Conservation (phyloP, 2,888 invertebrate genomes). For the Tillus elongatus region DNA sequence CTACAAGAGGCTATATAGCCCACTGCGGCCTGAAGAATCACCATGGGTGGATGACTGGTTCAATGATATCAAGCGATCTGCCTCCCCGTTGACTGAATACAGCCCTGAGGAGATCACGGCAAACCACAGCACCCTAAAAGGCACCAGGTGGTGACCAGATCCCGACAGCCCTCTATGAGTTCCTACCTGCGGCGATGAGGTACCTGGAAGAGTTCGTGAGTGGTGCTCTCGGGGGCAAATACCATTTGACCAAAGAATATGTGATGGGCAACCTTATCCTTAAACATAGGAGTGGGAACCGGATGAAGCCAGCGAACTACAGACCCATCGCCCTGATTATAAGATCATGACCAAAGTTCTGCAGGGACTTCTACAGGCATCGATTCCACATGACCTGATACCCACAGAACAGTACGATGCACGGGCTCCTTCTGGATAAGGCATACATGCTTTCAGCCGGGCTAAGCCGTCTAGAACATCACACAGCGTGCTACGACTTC, state of each 20-base stretch:
- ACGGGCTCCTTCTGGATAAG: constrained; percentile 5
- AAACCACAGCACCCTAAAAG: constrained; percentile 15
- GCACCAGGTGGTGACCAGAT: constrained; percentile 17
- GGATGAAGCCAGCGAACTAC: constrained; percentile 19
- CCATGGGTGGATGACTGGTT: constrained; percentile 1
- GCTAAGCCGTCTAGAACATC: neutral
- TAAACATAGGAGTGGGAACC: constrained; percentile 22
- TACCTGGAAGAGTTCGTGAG: constrained; percentile 8
- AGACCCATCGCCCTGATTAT: constrained; percentile 20
- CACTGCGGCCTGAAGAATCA: neutral
- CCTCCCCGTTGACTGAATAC: neutral
- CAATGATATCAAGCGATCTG: neutral
- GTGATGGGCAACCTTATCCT: constrained; percentile 17
- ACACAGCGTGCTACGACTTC: constrained; percentile 6
- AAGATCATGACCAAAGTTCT: constrained; percentile 22
- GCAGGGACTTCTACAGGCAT: neutral
- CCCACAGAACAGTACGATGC: constrained; percentile 11
- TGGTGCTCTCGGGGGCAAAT: neutral
- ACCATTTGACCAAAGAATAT: constrained; percentile 12
- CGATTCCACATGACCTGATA: neutral
- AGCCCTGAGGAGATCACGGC: neutral
- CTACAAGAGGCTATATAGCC: neutral
- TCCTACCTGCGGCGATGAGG: constrained; percentile 8
- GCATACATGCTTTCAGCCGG: neutral
- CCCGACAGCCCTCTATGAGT: constrained; percentile 15